Percentiles rank a stretch among this genome's conserved stretches.
These are phyloP conservation scores for Trachelus iudaicus DNA, from an alignment of 2,888 invertebrate species.

Conservation along the genomic window DNA sequence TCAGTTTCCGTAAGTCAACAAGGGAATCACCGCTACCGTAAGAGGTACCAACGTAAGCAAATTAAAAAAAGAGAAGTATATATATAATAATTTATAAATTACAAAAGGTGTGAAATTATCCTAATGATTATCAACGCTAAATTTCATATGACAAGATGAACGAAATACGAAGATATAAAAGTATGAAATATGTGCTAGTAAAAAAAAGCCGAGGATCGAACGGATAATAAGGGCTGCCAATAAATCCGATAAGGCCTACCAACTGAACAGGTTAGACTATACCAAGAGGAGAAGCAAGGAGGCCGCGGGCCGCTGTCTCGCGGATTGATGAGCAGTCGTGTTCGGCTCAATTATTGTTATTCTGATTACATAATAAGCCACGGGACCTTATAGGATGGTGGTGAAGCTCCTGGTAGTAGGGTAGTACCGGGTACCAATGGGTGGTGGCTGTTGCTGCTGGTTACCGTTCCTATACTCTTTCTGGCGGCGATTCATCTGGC, in stretches of 20 bases:
- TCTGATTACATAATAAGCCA: slow-evolving; percentile 53
- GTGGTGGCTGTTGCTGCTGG: background rate
- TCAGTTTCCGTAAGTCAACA: background rate
- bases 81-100: background rate
- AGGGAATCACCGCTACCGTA: background rate
- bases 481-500: background rate
- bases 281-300: background rate
- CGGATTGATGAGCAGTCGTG: slow-evolving; percentile 58
- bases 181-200: background rate
- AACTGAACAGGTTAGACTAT: background rate
- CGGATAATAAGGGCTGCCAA: background rate
- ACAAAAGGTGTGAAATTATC: background rate
- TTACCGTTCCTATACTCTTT: background rate
- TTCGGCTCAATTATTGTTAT: slow-evolving; percentile 61
- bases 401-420: background rate
- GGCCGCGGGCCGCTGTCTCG: slow-evolving; percentile 51
- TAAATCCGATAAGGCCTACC: background rate
- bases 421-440: background rate
- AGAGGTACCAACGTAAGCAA: background rate
- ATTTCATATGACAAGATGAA: background rate
- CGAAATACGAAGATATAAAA: slow-evolving; percentile 4
- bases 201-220: slow-evolving; percentile 5
- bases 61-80: background rate
- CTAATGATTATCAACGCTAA: background rate
- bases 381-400: background rate